These are phyloP conservation scores for Muscidifurax raptorellus DNA, from an alignment of 1,140 invertebrate genomes.

Conservation along the genomic window DNA sequence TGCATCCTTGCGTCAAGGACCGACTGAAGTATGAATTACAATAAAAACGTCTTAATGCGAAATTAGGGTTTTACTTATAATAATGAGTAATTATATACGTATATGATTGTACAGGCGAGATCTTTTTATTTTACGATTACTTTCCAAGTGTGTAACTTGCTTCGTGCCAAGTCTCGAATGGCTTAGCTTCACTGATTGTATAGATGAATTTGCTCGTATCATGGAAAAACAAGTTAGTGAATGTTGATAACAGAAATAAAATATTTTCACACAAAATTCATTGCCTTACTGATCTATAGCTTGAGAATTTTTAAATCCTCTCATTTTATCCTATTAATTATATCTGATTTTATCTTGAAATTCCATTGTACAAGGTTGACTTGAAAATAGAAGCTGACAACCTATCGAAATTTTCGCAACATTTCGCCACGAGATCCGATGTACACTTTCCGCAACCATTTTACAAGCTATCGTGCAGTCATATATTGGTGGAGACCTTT, in stretches of 20 bases:
- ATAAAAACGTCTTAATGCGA: not conserved
- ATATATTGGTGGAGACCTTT: conserved; percentile 75
- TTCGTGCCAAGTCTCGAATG: conserved; percentile 71
- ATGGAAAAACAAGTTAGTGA: conserved; percentile 73
- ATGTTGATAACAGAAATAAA: conserved; percentile 44
- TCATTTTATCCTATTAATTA: too few relatives aligned
- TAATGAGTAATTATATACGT: conserved; percentile 24
- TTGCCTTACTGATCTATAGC: not conserved
- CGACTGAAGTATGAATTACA: conserved; percentile 59
- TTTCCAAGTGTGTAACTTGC: conserved; percentile 63
- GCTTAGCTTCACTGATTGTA: conserved; percentile 74
- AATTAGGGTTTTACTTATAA: conserved; percentile 13
- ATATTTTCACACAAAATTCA: conserved; percentile 28
- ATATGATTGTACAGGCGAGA: conserved; percentile 63
- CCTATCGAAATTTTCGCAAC: conserved; percentile 70
- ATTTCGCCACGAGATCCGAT: conserved; percentile 66
- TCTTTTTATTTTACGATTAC: conserved; percentile 69
- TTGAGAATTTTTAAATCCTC: not conserved
- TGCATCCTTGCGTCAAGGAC: conserved; percentile 72
- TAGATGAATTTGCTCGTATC: conserved; percentile 74
- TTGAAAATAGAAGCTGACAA: conserved; percentile 71
- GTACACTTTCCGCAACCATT: conserved; percentile 73
- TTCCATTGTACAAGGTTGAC: conserved; percentile 64
- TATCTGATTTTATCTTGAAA: too few relatives aligned
- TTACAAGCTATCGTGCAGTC: conserved; percentile 60